Conservation (phyloP, 2,888 invertebrate species). For the Crioceris asparagi region DNA sequence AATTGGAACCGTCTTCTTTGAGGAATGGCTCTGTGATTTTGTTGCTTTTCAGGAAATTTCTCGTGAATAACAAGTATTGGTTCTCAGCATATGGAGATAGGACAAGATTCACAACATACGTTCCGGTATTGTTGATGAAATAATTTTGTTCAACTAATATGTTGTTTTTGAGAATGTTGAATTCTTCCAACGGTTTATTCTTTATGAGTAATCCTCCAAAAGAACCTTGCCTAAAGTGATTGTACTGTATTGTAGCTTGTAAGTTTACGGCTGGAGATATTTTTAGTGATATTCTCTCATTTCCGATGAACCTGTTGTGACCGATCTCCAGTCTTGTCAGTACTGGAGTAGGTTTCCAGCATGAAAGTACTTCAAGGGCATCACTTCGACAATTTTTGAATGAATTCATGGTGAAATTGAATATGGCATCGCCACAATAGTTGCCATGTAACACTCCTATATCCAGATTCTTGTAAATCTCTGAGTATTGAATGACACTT, state of each 20-base stretch:
- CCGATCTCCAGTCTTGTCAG: constrained; percentile 64
- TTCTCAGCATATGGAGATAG: constrained; percentile 76
- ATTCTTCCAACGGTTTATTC: constrained; percentile 71
- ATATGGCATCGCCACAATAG: constrained; percentile 72
- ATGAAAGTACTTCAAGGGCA: constrained; percentile 73
- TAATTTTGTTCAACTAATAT: constrained; percentile 76
- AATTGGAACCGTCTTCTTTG: constrained; percentile 49
- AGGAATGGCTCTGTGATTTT: constrained; percentile 77
- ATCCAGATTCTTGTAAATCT: constrained; percentile 78
- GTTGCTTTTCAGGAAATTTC: constrained; percentile 81
- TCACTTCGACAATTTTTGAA: constrained; percentile 72
- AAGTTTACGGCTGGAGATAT: constrained; percentile 76
- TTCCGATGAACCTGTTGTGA: constrained; percentile 72
- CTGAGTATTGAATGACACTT: constrained; percentile 75
- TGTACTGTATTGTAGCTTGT: constrained; percentile 70
- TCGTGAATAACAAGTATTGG: constrained; percentile 74
- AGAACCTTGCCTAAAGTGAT: constrained; percentile 73
- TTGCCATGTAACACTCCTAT: constrained; percentile 88
- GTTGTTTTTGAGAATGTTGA: constrained; percentile 60
- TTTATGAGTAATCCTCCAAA: constrained; percentile 78
- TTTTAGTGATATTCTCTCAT: constrained; percentile 62
- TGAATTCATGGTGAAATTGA: constrained; percentile 87
- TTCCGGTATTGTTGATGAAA: constrained; percentile 79
- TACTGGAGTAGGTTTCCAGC: constrained; percentile 52
- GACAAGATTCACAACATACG: constrained; percentile 79